Conservation (phyloP, 2,113 vertebrate genomes). For the Odobenus rosmarus region DNA sequence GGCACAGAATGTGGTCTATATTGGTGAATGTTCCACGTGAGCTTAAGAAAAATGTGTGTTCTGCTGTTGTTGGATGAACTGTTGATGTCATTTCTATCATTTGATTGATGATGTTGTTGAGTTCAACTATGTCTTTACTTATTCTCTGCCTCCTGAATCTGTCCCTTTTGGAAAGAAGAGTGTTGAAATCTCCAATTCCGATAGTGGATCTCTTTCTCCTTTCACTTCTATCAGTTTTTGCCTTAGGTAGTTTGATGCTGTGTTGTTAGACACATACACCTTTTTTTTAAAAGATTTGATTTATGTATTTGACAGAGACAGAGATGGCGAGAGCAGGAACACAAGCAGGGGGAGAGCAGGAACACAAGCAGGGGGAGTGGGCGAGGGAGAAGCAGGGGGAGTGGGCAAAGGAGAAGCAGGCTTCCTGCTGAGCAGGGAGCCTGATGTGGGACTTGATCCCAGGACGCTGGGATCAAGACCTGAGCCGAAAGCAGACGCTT, state of each 20-base stretch:
- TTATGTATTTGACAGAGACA: no score
- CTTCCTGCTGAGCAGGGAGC: no score
- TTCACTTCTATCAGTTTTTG: background rate
- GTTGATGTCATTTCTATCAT: background rate
- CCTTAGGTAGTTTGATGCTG: background rate
- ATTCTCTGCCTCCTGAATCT: background rate
- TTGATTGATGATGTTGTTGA: background rate
- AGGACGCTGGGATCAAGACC: no score
- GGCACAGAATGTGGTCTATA: background rate
- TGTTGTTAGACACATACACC: background rate
- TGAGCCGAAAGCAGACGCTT: no score
- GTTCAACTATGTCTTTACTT: background rate
- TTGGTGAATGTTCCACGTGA: background rate
- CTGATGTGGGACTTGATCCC: no score
- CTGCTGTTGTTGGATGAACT: background rate
- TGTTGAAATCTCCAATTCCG: background rate
- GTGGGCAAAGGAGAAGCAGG: no score
- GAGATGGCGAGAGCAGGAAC: no score
- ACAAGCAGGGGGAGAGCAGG: no score
- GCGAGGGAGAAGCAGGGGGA: no score
- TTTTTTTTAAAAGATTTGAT: background rate
- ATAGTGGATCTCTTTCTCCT: background rate
- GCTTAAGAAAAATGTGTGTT: background rate
- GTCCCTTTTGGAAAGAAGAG: background rate
- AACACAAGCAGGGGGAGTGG: no score